Evolutionary conservation across 2,888 invertebrate species (phyloP).

Genomic region (Caenorhabditis sp.): DNA sequence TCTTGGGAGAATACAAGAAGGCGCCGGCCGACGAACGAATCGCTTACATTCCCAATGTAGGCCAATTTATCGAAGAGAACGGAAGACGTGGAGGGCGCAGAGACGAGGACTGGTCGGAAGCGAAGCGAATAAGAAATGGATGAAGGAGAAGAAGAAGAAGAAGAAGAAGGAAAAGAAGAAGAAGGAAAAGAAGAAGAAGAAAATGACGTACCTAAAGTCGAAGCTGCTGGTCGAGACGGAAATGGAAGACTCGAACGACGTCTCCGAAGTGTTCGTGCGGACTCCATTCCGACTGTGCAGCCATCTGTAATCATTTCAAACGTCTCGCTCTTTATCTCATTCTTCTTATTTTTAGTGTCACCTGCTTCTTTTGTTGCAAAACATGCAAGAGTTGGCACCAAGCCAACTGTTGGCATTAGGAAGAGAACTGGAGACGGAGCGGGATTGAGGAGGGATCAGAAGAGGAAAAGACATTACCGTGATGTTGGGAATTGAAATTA

Average conservation of each 20-base stretch:
- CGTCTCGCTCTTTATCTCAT: background rate
- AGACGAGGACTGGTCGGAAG: constrained; percentile 14
- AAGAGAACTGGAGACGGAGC: no score
- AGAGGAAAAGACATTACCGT: no score
- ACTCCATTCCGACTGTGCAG: constrained; percentile 35
- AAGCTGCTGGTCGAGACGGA: constrained; percentile 47
- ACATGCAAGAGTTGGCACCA: background rate
- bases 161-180: constrained; percentile 2
- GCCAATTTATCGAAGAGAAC: constrained; percentile 17
- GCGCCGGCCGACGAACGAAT: background rate
- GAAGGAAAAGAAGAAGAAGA: constrained; percentile 3
- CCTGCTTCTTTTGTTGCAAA: constrained; percentile 22
- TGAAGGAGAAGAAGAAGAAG: background rate
- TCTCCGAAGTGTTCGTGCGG: constrained; percentile 44
- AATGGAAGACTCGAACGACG: constrained; percentile 45
- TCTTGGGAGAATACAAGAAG: background rate
- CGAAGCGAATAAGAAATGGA: constrained; percentile 14
- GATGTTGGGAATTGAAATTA: background rate
- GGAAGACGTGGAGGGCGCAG: constrained; percentile 1
- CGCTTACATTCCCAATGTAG: constrained; percentile 40
- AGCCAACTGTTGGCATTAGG: no score
- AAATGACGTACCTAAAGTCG: constrained; percentile 49
- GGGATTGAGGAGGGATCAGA: no score
- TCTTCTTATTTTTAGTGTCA: background rate
- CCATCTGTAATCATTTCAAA: constrained; percentile 44